Evolutionary conservation across 1,140 invertebrate species (phyloP).

Genomic region (Amyelois transitella): DNA sequence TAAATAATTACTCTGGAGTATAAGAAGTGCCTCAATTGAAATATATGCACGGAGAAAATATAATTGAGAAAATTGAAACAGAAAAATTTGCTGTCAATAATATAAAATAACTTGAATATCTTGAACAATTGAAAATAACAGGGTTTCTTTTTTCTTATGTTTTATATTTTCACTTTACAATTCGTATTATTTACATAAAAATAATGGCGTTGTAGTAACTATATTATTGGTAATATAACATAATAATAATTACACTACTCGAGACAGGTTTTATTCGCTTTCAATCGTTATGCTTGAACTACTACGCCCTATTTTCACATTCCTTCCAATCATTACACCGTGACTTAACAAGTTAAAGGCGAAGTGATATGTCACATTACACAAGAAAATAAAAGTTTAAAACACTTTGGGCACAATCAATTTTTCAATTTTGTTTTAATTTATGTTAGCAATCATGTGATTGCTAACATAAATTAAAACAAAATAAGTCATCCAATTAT

Average conservation of each 20-base stretch:
- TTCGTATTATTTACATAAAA: not conserved
- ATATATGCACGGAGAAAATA: too few species aligned
- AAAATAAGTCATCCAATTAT: not conserved
- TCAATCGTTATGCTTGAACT: not conserved
- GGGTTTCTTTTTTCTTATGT: not conserved
- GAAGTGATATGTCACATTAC: not conserved
- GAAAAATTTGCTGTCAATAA: too few species aligned
- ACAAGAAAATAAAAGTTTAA: not conserved
- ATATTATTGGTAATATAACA: not conserved
- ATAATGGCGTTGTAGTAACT: not conserved
- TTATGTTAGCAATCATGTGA: not conserved
- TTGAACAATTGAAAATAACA: not conserved
- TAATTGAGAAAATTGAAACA: too few species aligned
- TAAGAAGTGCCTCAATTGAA: too few species aligned
- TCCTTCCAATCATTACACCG: conserved; percentile 2
- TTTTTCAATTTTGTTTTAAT: not conserved
- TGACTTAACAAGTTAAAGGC: not conserved
- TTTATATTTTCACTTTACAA: not conserved
- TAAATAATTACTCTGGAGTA: too few species aligned
- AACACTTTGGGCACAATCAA: not conserved
- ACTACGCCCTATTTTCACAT: conserved; percentile 4
- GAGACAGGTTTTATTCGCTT: not conserved
- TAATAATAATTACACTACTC: not conserved
- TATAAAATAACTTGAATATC: too few species aligned
- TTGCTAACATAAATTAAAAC: not conserved